Evolutionary conservation across 2,113 vertebrate species (phyloP).

Genomic region (Falcunculus frontatus): DNA sequence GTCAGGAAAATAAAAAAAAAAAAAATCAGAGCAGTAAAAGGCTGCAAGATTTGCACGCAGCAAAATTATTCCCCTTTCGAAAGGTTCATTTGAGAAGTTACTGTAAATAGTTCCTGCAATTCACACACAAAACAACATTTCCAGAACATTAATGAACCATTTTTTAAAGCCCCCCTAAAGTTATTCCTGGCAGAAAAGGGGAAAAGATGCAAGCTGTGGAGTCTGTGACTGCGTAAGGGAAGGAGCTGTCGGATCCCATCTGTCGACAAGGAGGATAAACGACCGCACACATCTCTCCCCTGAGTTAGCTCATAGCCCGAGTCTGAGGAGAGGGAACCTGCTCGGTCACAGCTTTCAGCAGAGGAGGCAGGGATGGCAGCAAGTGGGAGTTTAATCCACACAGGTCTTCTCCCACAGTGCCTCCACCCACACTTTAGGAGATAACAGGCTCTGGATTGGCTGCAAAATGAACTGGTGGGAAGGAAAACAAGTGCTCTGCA

Average conservation of each 20-base stretch:
- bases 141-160: slow-evolving; percentile 49
- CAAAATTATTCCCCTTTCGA: neutral
- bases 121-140: slow-evolving; percentile 51
- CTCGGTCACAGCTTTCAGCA: neutral
- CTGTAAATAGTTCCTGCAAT: slow-evolving; percentile 39
- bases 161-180: slow-evolving; percentile 9
- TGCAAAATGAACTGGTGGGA: neutral
- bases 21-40: neutral
- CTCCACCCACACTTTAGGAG: neutral
- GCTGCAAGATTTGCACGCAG: neutral
- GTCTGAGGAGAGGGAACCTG: neutral
- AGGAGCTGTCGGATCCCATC: slow-evolving; percentile 58
- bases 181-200: slow-evolving; percentile 59
- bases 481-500: neutral
- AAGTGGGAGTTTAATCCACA: neutral
- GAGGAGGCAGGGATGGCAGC: neutral
- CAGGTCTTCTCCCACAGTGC: neutral
- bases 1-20: neutral
- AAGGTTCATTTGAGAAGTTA: slow-evolving; percentile 21
- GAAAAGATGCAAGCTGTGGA: slow-evolving; percentile 57
- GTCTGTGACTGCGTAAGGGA: slow-evolving; percentile 51
- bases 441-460: neutral
- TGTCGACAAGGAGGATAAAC: slow-evolving; percentile 38
- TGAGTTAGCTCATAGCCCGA: neutral
- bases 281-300: neutral